These are phyloP conservation scores for Fopius arisanus DNA, from an alignment of 1,140 invertebrate species.

Conservation along the genomic window DNA sequence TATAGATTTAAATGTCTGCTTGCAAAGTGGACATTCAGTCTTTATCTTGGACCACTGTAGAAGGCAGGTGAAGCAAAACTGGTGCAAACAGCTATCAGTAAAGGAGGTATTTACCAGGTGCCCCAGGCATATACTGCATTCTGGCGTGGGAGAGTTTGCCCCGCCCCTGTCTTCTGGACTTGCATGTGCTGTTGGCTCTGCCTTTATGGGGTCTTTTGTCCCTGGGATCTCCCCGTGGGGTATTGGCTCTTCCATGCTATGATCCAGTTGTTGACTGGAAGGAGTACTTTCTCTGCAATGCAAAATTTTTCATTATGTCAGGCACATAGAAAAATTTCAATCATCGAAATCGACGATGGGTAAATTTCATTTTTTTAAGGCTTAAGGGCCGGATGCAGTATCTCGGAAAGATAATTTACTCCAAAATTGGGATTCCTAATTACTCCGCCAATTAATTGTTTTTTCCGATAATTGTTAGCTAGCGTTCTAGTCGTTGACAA, in stretches of 20 bases:
- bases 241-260: conserved; percentile 20
- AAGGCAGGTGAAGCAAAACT: conserved; percentile 93
- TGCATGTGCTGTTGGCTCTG: conserved; percentile 44
- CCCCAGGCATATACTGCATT: conserved; percentile 92
- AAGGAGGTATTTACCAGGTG: conserved; percentile 87
- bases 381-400: no score
- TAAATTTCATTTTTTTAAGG: no score
- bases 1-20: conserved; percentile 88
- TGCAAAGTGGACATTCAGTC: conserved; percentile 93
- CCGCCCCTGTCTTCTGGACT: conserved; percentile 53
- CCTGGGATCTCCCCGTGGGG: neutral
- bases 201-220: conserved; percentile 51
- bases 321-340: no score
- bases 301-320: neutral
- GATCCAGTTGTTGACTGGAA: neutral
- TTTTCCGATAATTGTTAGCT: no score
- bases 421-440: no score
- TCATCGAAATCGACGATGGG: no score
- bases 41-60: conserved; percentile 96
- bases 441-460: no score
- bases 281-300: conserved; percentile 1
- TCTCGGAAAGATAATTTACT: no score
- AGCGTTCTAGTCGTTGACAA: no score
- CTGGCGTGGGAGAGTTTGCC: conserved; percentile 75
- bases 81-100: conserved; percentile 90